Evolutionary conservation across 2,888 invertebrate species (phyloP), one percentile per base, ranked within the genome.

Genomic region (Dryocosmus kuriphilus): DNA sequence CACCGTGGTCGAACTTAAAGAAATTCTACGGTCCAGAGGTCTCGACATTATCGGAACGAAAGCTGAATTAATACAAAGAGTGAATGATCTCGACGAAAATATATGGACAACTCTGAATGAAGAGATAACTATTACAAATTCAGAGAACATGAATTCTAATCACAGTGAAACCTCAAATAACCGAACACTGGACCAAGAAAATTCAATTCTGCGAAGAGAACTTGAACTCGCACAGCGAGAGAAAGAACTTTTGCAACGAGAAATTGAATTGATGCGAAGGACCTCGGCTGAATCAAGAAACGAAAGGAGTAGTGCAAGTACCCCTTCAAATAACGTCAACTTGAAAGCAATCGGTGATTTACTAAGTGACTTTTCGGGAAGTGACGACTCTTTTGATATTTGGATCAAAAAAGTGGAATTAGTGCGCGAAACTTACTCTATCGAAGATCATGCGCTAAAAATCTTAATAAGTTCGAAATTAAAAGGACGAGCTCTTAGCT

Each of bases 381-480:
- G n/a, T n/a, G n/a, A n/a, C n/a, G n/a, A n/a, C n/a, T n/a, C n/a
- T n/a, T n/a, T n/a, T n/a, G n/a, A n/a, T n/a, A 81, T 19, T 2
- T 84, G 84, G 83, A 61, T 77, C 57, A 75, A 77, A n/a, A 80
- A 81, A 62, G 65, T 84, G 1, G 19, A 77, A 32, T 74, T 84
- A 7, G 22, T 84, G 1, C 61, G 79, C 9, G 60, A 7, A 81
- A n/a, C n/a, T n/a, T n/a, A n/a, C n/a, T n/a, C n/a, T n/a, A n/a
- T n/a, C n/a, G n/a, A n/a, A n/a, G n/a, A 85, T 1, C 63, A 79
- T 22, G 24, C 67, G 8, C 76, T 78, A n/a, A 82, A 77, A 38
- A 63, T 83, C 14, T 24, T 84, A 22, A 79, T 85, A 2, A 77
- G 81, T 24, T 51, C 73, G 30, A 80, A 77, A 30, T 30, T 82